Evolutionary conservation across 2,797 vertebrate genomes (phyloP), one percentile per base, ranked within the genome.

Genomic region (Sternotherus odoratus): DNA sequence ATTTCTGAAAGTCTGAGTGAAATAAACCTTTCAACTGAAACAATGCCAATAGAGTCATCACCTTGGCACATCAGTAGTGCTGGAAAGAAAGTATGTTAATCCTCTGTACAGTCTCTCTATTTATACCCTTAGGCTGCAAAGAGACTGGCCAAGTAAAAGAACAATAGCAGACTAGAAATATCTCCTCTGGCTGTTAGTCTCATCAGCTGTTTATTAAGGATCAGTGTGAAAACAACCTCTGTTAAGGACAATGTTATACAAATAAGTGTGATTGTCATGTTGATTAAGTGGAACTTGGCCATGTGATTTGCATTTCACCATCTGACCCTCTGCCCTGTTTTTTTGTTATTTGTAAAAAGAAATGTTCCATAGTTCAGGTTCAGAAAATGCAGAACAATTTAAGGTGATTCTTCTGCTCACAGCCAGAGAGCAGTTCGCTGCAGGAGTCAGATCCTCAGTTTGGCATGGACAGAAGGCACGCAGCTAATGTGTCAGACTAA

Each of bases 161-260:
- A 96, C 91, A 97, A 97, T 95, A 91, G 93, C 93, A 86, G 88
- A 91, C 93, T 96, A 83, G 83, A 96, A 97, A 89, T 92, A 96
- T 87, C 95, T 95, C 88, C 83, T 79, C 79, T 85, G 92, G 86
- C 86, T 89, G 88, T 95, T 96, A 89, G 90, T 96, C 92, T 96
- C 92, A 36, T 60, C 82, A 94, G 48, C 83, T 95, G 83, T 95
- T 69, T 96, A 96, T 96, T 94, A 96, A 96, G 90, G 91, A 94
- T 91, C 81, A 86, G 57, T 54, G 78, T 93, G 91, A 94, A 89
- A 96, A 83, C 89, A 95, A 90, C 82, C 84, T 94, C 87, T 82
- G 77, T 90, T 94, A 92, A 96, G 90, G 93, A 91, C 86, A 93
- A 21, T 89, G 79, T 69, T 95, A 88, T 82, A 92, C n/a, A 60